Base-by-base conservation (phyloP, 2,797 vertebrate species). In the Nannoperca obscura region DNA sequence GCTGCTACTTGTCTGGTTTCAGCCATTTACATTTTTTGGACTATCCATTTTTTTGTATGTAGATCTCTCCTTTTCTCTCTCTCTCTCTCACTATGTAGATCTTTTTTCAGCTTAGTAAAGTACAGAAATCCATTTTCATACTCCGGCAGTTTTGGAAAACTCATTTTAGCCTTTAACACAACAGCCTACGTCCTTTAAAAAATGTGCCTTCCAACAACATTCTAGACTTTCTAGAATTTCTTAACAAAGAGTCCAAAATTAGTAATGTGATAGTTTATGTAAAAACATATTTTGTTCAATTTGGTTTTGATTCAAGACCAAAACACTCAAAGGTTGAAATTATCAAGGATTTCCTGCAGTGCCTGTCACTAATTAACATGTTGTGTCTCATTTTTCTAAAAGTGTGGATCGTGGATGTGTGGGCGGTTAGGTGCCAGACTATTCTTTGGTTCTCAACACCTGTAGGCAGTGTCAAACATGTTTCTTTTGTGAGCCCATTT, bases 1-100 rank as follows among this genome's bases (percentile, higher is more conserved):
- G 20, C 58, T 58, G n/a, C 47, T 36, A 27, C 64, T 20, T 1
- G 5, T 76, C 71, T 72, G 44, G 34, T 72, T 67, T 36, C 46
- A 75, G 6, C 20, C 55, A 63, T 78, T 71, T 59, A 53, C 42
- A 79, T 62, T 36, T 84, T n/a, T n/a, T n/a, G n/a, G n/a, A n/a
- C n/a, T n/a, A n/a, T n/a, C n/a, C 42, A 79, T 62, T 36, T 27
- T 27, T 27, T 27, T 27, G 24, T 2, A n/a, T 54, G 10, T 49
- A 1, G n/a, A 38, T 22, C 6, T 32, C 11, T 59, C 3, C 3
- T 5, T 30, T 11, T 32, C 30, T 66, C 30, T 2, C 6, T 40
- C 12, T n/a, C 20, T 34, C 11, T 60, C 3, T 2, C 22, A 27
- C 38, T 38, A 4, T 14, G 12, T 20, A 40, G 30, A 22, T 46